Percentiles rank a stretch among this genome's conserved stretches.
Conservation (phyloP, 2,888 invertebrate species). For the Polietes domitor region DNA sequence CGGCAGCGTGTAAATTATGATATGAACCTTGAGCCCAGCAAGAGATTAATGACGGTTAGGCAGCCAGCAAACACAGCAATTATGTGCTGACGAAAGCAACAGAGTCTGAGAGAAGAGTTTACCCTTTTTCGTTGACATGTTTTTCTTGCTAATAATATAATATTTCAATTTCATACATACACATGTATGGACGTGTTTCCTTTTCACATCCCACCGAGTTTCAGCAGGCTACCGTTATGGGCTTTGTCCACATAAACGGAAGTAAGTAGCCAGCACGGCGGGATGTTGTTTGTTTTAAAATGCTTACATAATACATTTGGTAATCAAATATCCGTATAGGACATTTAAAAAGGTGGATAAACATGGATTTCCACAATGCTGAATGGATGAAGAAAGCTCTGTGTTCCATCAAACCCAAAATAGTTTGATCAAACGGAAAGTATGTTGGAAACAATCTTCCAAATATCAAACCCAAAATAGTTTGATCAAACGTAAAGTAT, state of each 20-base stretch:
- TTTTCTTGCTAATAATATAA: not conserved
- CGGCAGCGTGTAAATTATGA: not conserved
- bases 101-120: not conserved
- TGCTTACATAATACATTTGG: too few relatives aligned
- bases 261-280: too few relatives aligned
- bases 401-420: not conserved
- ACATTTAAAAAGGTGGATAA: too few relatives aligned
- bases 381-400: too few relatives aligned
- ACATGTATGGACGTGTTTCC: too few relatives aligned
- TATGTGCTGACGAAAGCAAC: not conserved
- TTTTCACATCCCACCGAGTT: too few relatives aligned
- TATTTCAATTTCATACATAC: not conserved
- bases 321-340: too few relatives aligned
- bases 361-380: too few relatives aligned
- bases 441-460: too few relatives aligned
- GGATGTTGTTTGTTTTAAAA: too few relatives aligned
- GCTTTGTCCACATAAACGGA: too few relatives aligned
- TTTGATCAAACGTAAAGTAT: not conserved
- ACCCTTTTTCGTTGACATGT: not conserved
- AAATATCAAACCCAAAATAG: not conserved
- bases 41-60: not conserved
- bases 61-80: not conserved
- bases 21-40: slow-evolving; percentile 2
- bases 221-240: too few relatives aligned
- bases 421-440: not conserved